Evolutionary conservation across 2,797 vertebrate genomes (phyloP).

Genomic region (Oceanodroma leucorhoa): DNA sequence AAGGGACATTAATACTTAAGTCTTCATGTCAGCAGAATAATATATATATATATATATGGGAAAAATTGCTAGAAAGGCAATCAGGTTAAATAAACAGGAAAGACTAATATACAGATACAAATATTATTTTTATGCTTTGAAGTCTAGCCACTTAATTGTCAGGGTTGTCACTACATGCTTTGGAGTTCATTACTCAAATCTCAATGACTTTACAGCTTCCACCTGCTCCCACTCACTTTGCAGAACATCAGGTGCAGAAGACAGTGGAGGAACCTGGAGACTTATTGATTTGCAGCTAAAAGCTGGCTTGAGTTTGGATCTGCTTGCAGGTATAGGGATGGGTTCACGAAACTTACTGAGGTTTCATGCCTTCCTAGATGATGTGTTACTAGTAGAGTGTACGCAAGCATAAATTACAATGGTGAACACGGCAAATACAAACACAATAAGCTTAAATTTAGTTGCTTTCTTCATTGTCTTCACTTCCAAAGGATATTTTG

Average conservation of each 20-base stretch:
- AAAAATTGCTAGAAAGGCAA: background rate
- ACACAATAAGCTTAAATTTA: background rate
- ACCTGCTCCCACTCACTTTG: background rate
- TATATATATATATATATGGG: background rate
- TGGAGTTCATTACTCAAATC: slow-evolving; percentile 6
- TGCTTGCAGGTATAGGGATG: background rate
- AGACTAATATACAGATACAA: background rate
- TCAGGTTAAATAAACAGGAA: background rate
- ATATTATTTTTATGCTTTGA: background rate
- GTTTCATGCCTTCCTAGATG: background rate
- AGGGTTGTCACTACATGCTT: slow-evolving; percentile 6
- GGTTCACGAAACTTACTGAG: background rate
- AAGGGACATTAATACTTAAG: background rate
- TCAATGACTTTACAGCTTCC: background rate
- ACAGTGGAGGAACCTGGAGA: background rate
- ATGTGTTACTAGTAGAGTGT: background rate
- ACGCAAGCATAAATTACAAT: background rate
- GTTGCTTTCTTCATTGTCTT: background rate
- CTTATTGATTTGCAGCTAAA: background rate
- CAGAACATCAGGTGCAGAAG: background rate
- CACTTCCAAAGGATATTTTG: background rate
- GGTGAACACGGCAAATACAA: background rate
- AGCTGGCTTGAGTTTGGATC: background rate
- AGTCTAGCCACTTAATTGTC: background rate
- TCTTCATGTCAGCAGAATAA: background rate